Conservation (phyloP, 1,140 invertebrate genomes). For the Solen grandis region DNA sequence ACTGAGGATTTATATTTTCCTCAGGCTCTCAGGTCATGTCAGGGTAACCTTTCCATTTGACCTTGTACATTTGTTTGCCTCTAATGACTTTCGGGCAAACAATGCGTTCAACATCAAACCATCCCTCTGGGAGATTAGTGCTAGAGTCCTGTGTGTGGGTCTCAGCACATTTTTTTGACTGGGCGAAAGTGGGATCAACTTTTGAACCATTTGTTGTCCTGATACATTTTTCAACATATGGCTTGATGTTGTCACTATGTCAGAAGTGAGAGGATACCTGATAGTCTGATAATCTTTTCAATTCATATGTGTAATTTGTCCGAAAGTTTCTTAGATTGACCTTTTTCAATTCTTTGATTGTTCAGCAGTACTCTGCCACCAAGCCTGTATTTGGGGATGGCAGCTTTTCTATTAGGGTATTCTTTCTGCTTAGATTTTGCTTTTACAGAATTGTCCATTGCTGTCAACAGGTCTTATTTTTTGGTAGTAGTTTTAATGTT, state of each 20-base stretch:
- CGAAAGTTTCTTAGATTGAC: conserved; percentile 2
- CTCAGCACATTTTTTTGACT: background rate
- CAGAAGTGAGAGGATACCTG: background rate
- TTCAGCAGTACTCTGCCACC: conserved; percentile 6
- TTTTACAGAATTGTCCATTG: background rate
- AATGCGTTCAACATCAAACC: conserved; percentile 8
- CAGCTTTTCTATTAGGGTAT: background rate
- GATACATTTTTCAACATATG: background rate
- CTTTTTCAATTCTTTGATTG: background rate
- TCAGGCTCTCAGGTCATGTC: background rate
- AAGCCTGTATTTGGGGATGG: background rate
- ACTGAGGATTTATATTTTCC: conserved; percentile 7
- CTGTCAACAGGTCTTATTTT: no score
- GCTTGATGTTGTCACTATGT: background rate
- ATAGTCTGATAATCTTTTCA: background rate
- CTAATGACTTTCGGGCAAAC: background rate
- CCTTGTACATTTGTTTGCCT: conserved; percentile 7
- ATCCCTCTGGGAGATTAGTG: background rate
- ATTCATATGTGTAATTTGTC: background rate
- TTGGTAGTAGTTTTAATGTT: no score
- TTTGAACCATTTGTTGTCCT: background rate
- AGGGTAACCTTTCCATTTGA: conserved; percentile 5
- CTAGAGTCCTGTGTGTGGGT: background rate
- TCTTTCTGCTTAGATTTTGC: background rate
- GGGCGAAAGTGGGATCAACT: background rate